These are phyloP conservation scores for Hemistola chrysoprasaria DNA, from an alignment of 2,888 invertebrate genomes.

Conservation along the genomic window DNA sequence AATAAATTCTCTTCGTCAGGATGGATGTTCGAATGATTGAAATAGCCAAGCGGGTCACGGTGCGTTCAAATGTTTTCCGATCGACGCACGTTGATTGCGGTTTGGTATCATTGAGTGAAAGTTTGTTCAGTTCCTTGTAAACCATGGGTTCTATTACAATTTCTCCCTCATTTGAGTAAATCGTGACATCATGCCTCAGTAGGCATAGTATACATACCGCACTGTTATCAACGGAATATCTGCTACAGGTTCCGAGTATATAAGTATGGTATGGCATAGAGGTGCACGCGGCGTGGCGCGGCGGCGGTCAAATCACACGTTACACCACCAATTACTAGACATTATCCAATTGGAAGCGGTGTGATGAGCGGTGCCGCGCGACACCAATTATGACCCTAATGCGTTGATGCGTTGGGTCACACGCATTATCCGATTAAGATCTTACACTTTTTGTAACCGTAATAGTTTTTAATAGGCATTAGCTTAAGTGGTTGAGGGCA, in stretches of 20 bases:
- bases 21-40: conserved; percentile 1
- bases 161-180: conserved; percentile 8
- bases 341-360: conserved; percentile 48
- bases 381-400: conserved; percentile 50
- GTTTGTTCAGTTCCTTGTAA: conserved; percentile 17
- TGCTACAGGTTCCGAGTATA: not conserved
- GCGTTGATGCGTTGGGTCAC: conserved; percentile 35
- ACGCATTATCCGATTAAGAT: conserved; percentile 28
- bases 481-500: conserved; percentile 13
- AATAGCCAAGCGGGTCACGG: not conserved
- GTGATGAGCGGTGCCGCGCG: conserved; percentile 26
- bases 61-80: conserved; percentile 13
- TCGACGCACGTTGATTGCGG: conserved; percentile 19
- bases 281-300: conserved; percentile 12
- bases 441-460: conserved; percentile 18
- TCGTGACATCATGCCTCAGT: conserved; percentile 8
- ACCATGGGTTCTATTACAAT: conserved; percentile 14
- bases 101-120: conserved; percentile 27
- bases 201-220: not conserved
- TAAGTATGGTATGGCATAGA: conserved; percentile 3
- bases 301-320: conserved; percentile 47
- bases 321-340: conserved; percentile 44
- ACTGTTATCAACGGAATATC: too few relatives aligned
- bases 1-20: too few relatives aligned
- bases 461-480: conserved; percentile 9